These are phyloP conservation scores for Montipora cactus DNA, from an alignment of 64 coral and sea anemone genomes.

Conservation along the genomic window DNA sequence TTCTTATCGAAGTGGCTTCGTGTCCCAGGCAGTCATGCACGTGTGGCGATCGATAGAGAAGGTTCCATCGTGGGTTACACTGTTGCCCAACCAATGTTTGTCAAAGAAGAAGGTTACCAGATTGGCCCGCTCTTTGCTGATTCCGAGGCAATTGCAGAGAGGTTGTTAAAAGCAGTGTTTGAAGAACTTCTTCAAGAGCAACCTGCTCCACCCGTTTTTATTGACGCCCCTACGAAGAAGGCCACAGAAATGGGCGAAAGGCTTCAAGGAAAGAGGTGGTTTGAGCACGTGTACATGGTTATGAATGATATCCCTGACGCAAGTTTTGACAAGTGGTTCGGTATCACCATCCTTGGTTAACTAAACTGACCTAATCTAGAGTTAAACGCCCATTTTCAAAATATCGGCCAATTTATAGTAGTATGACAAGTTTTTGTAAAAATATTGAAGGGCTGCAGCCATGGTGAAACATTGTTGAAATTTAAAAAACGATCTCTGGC, in stretches of 20 bases:
- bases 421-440: no score
- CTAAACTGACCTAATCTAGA: no score
- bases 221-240: background rate
- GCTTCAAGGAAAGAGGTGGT: background rate
- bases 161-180: conserved; percentile 23
- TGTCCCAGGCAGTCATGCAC: background rate
- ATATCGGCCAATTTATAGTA: no score
- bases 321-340: background rate
- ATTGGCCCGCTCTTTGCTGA: conserved; percentile 34
- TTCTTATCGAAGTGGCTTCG: background rate
- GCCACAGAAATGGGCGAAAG: background rate
- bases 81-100: background rate
- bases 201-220: background rate
- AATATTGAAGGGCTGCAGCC: no score
- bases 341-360: no score
- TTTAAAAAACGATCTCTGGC: no score
- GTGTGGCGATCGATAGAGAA: no score
- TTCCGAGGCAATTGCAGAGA: background rate
- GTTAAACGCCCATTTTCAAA: no score
- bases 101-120: conserved; percentile 5
- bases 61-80: no score
- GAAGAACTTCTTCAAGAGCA: background rate
- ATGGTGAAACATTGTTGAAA: no score
- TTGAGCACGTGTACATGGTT: background rate
- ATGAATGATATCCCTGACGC: background rate